Conservation (phyloP, 2,888 invertebrate species). For the Callyntrura sp. region DNA sequence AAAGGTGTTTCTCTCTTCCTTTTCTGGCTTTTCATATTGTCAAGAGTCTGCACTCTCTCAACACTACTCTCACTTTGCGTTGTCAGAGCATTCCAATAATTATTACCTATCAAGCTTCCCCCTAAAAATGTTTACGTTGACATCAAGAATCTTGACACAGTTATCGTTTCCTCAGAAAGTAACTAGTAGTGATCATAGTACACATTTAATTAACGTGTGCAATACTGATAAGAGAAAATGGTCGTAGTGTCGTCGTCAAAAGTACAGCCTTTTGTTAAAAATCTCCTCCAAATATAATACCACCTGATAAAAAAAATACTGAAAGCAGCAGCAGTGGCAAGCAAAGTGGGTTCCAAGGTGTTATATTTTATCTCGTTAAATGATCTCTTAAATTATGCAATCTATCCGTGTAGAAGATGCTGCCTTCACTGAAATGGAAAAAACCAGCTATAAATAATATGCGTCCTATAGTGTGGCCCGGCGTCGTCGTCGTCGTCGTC, state of each 20-base stretch:
- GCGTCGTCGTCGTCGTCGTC: no score
- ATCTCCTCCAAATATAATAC: conserved; percentile 10
- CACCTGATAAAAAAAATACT: neutral
- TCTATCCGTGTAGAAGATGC: conserved; percentile 7
- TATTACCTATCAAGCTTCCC: conserved; percentile 46
- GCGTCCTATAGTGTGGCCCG: no score
- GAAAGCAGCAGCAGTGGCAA: neutral
- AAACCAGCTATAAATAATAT: neutral
- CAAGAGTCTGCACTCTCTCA: conserved; percentile 55
- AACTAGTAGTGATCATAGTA: conserved; percentile 1
- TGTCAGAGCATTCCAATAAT: conserved; percentile 55
- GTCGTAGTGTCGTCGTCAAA: neutral
- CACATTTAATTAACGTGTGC: conserved; percentile 30
- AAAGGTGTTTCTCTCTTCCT: conserved; percentile 67
- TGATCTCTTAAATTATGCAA: conserved; percentile 20
- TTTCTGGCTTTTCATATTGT: conserved; percentile 64
- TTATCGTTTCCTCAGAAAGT: conserved; percentile 48
- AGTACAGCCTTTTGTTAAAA: neutral
- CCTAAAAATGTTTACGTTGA: conserved; percentile 42
- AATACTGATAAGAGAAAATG: conserved; percentile 19
- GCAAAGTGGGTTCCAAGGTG: conserved; percentile 7
- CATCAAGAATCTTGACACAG: conserved; percentile 57
- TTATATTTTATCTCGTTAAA: conserved; percentile 24
- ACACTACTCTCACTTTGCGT: conserved; percentile 60
- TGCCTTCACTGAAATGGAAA: neutral